A percentile compares a stretch with the other conserved stretches of the same genome.
phyloP scores from a whole-genome alignment of 2,113 vertebrate species.

The Petromus typicus region DNA sequence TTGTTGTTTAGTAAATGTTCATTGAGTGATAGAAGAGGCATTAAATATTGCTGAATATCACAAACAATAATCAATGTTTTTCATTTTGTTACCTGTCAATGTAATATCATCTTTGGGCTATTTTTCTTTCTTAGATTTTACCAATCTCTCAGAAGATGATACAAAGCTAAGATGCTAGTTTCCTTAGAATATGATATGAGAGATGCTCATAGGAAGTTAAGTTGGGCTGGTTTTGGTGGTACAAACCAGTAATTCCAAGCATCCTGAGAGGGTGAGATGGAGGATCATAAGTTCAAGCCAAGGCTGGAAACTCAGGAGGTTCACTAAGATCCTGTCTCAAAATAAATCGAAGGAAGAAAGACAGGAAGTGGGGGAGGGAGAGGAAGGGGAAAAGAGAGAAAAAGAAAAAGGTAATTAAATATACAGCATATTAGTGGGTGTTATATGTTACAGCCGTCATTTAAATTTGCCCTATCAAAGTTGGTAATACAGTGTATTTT shows the following conservation, averaged over 20 bases:
- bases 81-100: background rate
- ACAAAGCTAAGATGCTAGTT: slow-evolving; percentile 15
- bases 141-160: background rate
- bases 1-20: background rate
- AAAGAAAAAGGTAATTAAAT: slow-evolving; percentile 10
- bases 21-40: background rate
- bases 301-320: background rate
- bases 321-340: background rate
- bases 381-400: background rate
- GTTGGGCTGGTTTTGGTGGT: background rate
- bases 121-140: background rate
- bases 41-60: background rate
- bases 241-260: background rate
- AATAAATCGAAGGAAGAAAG: background rate
- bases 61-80: background rate
- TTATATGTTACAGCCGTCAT: slow-evolving; percentile 17
- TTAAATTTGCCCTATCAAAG: slow-evolving; percentile 37
- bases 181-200: slow-evolving; percentile 1
- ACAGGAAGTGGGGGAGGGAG: background rate
- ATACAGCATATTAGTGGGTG: background rate
- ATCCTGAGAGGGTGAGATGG: background rate
- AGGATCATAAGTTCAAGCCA: background rate
- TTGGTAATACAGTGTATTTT: background rate
- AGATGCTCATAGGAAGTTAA: background rate
- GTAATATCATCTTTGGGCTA: background rate